Percentiles rank a stretch among this genome's conserved stretches.
Evolutionary conservation across 2,113 vertebrate species (phyloP).

Genomic region (Prionailurus viverrinus): DNA sequence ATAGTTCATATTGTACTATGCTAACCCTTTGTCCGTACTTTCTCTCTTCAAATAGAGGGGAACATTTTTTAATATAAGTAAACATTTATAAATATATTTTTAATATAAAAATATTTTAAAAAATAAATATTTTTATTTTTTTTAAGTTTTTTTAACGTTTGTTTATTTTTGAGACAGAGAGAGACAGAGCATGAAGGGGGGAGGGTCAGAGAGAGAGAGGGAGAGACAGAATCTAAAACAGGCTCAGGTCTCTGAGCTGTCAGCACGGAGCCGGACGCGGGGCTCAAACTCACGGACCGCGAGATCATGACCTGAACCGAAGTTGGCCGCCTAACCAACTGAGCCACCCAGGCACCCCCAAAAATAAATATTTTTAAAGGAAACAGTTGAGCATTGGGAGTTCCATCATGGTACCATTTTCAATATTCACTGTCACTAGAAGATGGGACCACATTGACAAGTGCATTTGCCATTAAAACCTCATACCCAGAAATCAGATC

Average conservation of each 20-base stretch:
- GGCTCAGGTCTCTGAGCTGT: too few relatives aligned
- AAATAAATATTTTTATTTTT: background rate
- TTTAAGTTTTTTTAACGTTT: too few relatives aligned
- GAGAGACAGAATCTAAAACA: too few relatives aligned
- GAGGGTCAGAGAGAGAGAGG: too few relatives aligned
- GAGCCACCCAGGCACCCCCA: too few relatives aligned
- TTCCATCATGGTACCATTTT: background rate
- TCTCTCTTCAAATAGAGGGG: background rate
- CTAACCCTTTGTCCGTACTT: background rate
- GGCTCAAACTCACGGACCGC: fast-evolving
- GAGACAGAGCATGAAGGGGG: too few relatives aligned
- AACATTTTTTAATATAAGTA: background rate
- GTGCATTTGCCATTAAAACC: background rate
- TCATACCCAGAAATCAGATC: background rate
- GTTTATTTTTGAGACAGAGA: too few relatives aligned
- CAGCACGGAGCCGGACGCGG: too few relatives aligned
- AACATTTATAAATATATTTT: too few relatives aligned
- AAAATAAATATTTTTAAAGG: background rate
- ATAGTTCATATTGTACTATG: background rate
- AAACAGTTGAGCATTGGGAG: background rate
- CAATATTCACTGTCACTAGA: background rate
- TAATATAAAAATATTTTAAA: too few relatives aligned
- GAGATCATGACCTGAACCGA: too few relatives aligned
- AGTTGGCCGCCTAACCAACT: too few relatives aligned
- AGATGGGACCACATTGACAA: background rate